Evolutionary conservation across 2,888 invertebrate species (phyloP).

Genomic region (Apoda limacodes): DNA sequence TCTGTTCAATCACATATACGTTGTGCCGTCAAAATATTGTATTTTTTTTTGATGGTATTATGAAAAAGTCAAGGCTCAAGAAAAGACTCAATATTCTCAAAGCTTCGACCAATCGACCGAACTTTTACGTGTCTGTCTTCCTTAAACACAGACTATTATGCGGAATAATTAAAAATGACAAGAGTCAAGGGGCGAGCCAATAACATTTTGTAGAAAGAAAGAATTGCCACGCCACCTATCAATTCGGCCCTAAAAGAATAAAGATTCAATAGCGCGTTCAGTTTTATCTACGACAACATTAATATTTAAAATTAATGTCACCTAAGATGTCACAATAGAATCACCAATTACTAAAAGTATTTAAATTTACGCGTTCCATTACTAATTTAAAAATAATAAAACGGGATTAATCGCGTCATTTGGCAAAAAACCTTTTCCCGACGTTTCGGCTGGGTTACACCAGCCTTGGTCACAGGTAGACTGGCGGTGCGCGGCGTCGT

Average conservation of each 20-base stretch:
- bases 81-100: constrained; percentile 2
- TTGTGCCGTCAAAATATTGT: no score
- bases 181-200: constrained; percentile 1
- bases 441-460: no score
- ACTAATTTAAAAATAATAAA: no score
- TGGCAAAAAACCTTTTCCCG: no score
- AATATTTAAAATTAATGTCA: constrained; percentile 1
- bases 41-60: constrained; percentile 1
- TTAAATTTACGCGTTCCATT: no score
- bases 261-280: constrained; percentile 1
- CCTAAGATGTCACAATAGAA: constrained; percentile 1
- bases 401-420: no score
- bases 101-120: constrained; percentile 1
- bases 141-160: constrained; percentile 2
- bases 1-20: constrained; percentile 1
- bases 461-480: no score
- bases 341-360: constrained; percentile 1
- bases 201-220: no score
- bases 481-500: no score
- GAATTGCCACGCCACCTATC: no score
- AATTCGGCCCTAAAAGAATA: no score
- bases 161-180: constrained; percentile 3
- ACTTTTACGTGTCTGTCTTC: constrained; percentile 2
- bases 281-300: constrained; percentile 2
- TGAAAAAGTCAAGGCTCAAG: constrained; percentile 3